Evolutionary conservation across 2,888 invertebrate species (phyloP).

Genomic region (Morpho helenor): DNA sequence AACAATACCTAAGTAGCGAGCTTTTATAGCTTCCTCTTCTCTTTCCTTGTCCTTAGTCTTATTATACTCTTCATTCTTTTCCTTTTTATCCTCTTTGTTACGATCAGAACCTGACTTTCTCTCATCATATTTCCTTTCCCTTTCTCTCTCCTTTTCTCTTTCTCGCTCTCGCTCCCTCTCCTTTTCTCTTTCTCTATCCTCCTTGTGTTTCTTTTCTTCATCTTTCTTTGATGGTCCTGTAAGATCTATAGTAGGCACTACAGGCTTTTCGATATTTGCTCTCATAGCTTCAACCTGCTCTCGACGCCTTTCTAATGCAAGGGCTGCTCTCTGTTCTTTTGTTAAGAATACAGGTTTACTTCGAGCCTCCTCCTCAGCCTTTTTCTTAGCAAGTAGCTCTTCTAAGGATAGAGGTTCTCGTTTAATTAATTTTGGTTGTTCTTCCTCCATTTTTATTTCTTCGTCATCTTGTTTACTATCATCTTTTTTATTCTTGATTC

Average conservation of each 20-base stretch:
- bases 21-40: conserved; percentile 96
- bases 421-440: conserved; percentile 58
- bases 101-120: conserved; percentile 73
- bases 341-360: conserved; percentile 98
- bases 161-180: conserved; percentile 82
- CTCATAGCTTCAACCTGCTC: conserved; percentile 92
- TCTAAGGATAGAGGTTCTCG: conserved; percentile 96
- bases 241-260: conserved; percentile 65
- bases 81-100: conserved; percentile 60
- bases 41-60: conserved; percentile 91
- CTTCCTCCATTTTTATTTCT: conserved; percentile 56
- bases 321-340: conserved; percentile 95
- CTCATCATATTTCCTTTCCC: conserved; percentile 72
- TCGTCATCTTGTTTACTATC: conserved; percentile 56
- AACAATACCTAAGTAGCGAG: conserved; percentile 94
- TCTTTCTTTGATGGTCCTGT: conserved; percentile 74
- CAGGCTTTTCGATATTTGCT: conserved; percentile 79
- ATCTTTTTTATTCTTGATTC: conserved; percentile 54
- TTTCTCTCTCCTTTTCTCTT: conserved; percentile 75
- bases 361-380: conserved; percentile 95
- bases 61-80: conserved; percentile 72
- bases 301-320: conserved; percentile 93
- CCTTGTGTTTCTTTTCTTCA: conserved; percentile 59
- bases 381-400: conserved; percentile 96
- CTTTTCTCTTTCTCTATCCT: conserved; percentile 76